Percentiles rank a stretch among this genome's conserved stretches.
phyloP scores from a whole-genome alignment of 2,797 vertebrate species.

The Periparus ater region DNA sequence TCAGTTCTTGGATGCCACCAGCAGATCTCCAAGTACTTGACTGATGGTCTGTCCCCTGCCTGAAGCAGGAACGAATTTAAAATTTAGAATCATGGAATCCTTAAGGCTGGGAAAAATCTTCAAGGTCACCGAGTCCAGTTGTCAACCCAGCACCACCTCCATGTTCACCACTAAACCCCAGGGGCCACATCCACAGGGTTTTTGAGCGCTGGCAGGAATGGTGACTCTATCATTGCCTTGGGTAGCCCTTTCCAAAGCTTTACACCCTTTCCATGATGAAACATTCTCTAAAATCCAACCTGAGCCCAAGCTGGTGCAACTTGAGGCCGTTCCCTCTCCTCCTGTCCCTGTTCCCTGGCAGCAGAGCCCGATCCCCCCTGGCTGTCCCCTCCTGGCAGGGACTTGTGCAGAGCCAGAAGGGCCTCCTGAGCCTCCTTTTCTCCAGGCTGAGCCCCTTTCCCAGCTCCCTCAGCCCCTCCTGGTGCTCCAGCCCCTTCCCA shows the following conservation, averaged over 20 bases:
- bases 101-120: not conserved
- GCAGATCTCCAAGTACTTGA: accelerated
- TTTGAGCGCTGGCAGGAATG: not conserved
- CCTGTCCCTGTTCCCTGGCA: not conserved
- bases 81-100: not conserved
- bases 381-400: not conserved
- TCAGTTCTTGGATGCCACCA: not conserved
- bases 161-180: not conserved
- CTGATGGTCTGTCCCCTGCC: not conserved
- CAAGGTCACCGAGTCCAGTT: accelerated
- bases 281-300: no score
- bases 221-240: no score
- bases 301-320: accelerated
- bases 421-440: not conserved
- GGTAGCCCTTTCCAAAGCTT: not conserved
- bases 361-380: accelerated
- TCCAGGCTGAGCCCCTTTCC: not conserved
- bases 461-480: not conserved
- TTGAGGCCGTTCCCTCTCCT: accelerated
- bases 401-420: not conserved
- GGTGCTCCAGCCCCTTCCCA: not conserved
- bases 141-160: not conserved
- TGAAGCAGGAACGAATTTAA: not conserved
- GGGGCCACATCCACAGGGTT: no score
- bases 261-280: not conserved